phyloP scores from a whole-genome alignment of 2,113 vertebrate species.

The Eupsittula cactorum region DNA sequence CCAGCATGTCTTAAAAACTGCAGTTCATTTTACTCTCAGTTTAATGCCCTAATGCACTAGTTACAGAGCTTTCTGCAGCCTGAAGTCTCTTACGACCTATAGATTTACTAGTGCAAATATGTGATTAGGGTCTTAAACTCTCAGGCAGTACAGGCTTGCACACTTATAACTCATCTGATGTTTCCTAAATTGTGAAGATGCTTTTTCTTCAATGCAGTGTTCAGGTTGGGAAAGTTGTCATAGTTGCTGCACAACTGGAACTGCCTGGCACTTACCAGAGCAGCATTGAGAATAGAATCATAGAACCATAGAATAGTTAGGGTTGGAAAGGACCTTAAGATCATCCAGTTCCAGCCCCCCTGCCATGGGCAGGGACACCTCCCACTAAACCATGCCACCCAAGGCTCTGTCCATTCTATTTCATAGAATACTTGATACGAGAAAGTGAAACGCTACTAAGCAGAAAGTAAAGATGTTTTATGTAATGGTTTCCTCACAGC shows the following conservation, averaged over 20 bases:
- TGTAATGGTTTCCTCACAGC: not conserved
- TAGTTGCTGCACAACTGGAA: not conserved
- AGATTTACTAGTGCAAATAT: not conserved
- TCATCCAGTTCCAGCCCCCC: too few species aligned
- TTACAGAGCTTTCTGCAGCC: not conserved
- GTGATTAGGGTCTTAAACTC: not conserved
- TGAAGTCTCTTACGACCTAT: accelerated
- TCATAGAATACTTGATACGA: not conserved
- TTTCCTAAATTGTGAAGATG: not conserved
- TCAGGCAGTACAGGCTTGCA: not conserved
- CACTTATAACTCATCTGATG: not conserved
- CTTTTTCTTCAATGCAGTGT: not conserved
- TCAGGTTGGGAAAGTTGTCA: not conserved
- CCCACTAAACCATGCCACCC: too few species aligned
- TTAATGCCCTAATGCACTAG: not conserved
- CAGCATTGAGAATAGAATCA: too few species aligned
- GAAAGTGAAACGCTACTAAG: not conserved
- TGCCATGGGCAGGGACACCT: too few species aligned
- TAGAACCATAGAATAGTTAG: too few species aligned
- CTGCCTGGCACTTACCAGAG: not conserved
- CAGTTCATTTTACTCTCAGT: not conserved
- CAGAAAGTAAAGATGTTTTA: not conserved
- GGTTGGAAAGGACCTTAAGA: too few species aligned
- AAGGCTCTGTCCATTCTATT: too few species aligned
- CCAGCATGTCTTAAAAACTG: not conserved